Evolutionary conservation across 2,888 invertebrate species (phyloP).

Genomic region (Zhuqinia jingwanae): DNA sequence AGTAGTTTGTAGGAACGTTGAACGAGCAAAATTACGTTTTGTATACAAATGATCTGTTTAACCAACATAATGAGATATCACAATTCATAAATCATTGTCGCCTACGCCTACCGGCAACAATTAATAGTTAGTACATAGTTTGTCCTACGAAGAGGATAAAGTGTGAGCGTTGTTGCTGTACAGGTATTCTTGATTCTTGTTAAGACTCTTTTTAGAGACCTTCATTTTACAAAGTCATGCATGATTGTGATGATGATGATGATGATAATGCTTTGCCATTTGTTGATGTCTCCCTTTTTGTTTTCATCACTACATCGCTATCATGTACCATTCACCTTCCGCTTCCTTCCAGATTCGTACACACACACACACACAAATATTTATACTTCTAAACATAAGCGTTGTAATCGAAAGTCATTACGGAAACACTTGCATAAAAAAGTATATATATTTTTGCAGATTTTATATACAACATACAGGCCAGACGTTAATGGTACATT

Average conservation of each 20-base stretch:
- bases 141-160: neutral
- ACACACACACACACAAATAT: neutral
- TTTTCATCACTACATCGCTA: too few species aligned
- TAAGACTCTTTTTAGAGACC: neutral
- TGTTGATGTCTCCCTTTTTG: too few species aligned
- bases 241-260: neutral
- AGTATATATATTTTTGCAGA: too few species aligned
- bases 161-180: neutral
- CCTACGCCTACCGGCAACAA: slow-evolving; percentile 36
- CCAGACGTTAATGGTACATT: too few species aligned
- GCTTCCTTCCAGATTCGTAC: neutral
- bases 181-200: too few species aligned
- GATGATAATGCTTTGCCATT: too few species aligned
- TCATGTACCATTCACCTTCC: too few species aligned
- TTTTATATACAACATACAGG: too few species aligned
- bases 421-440: too few species aligned
- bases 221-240: neutral
- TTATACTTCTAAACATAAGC: too few species aligned
- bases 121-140: slow-evolving; percentile 20
- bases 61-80: slow-evolving; percentile 27
- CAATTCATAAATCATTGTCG: slow-evolving; percentile 31
- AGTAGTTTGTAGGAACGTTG: too few species aligned
- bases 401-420: too few species aligned
- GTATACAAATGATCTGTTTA: slow-evolving; percentile 46
- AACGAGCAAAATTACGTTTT: slow-evolving; percentile 25